A percentile compares a stretch with the other conserved stretches of the same genome.
Evolutionary conservation across 2,797 vertebrate species (phyloP).

Genomic region (Fistularia tabacaria): DNA sequence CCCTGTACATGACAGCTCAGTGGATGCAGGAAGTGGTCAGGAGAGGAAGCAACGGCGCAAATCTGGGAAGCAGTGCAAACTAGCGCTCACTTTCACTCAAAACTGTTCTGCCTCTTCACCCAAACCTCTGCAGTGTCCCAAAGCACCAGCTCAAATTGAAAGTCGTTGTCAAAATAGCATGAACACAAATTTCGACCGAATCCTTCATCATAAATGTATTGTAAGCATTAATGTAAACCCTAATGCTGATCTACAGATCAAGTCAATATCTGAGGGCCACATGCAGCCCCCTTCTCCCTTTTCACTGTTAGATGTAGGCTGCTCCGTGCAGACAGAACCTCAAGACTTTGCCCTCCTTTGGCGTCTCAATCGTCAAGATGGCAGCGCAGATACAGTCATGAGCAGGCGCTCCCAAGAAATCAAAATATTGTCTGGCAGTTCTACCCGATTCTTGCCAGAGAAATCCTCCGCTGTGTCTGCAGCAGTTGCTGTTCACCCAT

Average conservation of each 20-base stretch:
- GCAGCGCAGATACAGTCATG: neutral
- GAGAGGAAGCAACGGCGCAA: slow-evolving; percentile 73
- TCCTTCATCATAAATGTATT: neutral
- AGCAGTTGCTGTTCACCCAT: slow-evolving; percentile 44
- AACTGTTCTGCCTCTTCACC: slow-evolving; percentile 51
- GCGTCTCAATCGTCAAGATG: slow-evolving; percentile 78
- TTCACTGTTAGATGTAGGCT: slow-evolving; percentile 10
- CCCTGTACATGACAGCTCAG: neutral
- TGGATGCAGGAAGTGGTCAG: slow-evolving; percentile 32
- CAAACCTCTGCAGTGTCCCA: slow-evolving; percentile 21
- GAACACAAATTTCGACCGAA: slow-evolving; percentile 4
- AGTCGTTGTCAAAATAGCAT: slow-evolving; percentile 8
- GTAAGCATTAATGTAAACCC: slow-evolving; percentile 8
- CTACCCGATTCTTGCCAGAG: slow-evolving; percentile 79
- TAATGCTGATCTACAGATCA: neutral
- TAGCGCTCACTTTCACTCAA: slow-evolving; percentile 83
- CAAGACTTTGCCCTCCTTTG: slow-evolving; percentile 89
- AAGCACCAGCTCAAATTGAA: slow-evolving; percentile 7
- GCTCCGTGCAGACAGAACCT: slow-evolving; percentile 82
- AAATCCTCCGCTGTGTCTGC: slow-evolving; percentile 23
- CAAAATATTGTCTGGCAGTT: slow-evolving; percentile 71
- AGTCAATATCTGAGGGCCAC: slow-evolving; percentile 6
- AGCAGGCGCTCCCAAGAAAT: slow-evolving; percentile 43
- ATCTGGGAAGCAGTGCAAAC: slow-evolving; percentile 76
- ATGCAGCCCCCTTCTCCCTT: slow-evolving; percentile 2